Conservation (phyloP, 2,113 vertebrate genomes). For the Microtus pennsylvanicus region DNA sequence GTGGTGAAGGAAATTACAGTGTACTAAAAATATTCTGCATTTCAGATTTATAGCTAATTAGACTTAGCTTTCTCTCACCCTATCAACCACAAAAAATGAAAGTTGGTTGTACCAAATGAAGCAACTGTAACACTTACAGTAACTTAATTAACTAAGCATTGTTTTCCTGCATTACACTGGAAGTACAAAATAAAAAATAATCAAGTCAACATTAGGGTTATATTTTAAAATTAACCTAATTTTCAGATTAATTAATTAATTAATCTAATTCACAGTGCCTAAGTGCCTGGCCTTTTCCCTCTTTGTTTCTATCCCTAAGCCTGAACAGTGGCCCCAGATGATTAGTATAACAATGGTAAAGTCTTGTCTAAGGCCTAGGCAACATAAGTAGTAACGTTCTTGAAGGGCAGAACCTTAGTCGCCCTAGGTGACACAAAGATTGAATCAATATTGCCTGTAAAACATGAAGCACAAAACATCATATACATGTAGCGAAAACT, state of each 20-base stretch:
- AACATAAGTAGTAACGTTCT: not conserved
- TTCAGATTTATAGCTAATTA: constrained; percentile 40
- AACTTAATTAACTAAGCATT: constrained; percentile 12
- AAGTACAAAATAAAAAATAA: constrained; percentile 15
- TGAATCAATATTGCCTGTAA: constrained; percentile 26
- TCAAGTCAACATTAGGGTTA: not conserved
- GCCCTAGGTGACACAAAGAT: not conserved
- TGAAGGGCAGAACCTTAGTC: not conserved
- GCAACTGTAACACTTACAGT: not conserved
- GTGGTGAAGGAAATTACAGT: constrained; percentile 45
- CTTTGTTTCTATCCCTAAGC: not conserved
- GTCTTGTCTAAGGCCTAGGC: not conserved
- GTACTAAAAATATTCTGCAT: not conserved
- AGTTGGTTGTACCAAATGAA: constrained; percentile 23
- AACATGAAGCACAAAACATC: not conserved
- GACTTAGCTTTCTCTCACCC: not conserved
- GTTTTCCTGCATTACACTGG: not conserved
- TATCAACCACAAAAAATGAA: constrained; percentile 34
- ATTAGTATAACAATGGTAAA: not conserved
- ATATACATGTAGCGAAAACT: constrained; percentile 7
- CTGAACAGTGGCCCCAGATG: not conserved
- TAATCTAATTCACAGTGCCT: not conserved
- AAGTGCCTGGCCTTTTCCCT: not conserved
- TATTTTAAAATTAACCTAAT: not conserved
- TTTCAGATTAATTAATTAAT: not conserved